A percentile compares a stretch with the other conserved stretches of the same genome.
Conservation (phyloP, 2,888 invertebrate genomes). For the Criorhina ranunculi region DNA sequence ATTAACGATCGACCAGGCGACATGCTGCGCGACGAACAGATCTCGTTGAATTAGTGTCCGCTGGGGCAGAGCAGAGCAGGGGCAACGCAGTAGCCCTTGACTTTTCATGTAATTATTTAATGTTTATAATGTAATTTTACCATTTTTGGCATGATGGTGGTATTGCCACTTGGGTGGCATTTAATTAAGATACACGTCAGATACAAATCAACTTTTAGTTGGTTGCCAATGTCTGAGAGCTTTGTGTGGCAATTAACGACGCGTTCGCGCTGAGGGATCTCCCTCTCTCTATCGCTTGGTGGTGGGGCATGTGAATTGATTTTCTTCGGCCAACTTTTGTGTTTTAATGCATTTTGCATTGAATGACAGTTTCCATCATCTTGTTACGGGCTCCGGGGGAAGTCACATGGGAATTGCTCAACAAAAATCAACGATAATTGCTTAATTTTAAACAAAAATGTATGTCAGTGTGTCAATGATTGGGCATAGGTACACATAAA, state of each 20-base stretch:
- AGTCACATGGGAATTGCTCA: conserved; percentile 10
- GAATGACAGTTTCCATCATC: conserved; percentile 50
- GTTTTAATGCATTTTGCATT: conserved; percentile 53
- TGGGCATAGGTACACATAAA: neutral
- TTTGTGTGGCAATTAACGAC: conserved; percentile 65
- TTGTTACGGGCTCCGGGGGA: neutral
- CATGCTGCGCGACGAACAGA: conserved; percentile 72
- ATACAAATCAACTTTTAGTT: conserved; percentile 69
- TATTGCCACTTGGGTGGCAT: conserved; percentile 78
- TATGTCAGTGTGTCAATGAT: conserved; percentile 66
- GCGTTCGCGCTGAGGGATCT: conserved; percentile 38
- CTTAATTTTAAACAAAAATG: conserved; percentile 65
- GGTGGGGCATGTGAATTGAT: conserved; percentile 59
- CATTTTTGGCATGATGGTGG: conserved; percentile 77
- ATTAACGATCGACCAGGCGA: conserved; percentile 70
- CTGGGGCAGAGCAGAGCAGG: conserved; percentile 35
- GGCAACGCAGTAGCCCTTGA: conserved; percentile 74
- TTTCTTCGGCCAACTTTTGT: conserved; percentile 22
- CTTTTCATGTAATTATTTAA: conserved; percentile 78
- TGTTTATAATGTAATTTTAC: conserved; percentile 78
- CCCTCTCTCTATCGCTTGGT: neutral
- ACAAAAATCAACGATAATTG: conserved; percentile 57
- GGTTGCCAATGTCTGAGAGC: conserved; percentile 41
- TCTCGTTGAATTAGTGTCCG: conserved; percentile 68
- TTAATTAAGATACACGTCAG: conserved; percentile 78